Evolutionary conservation across 92 coral and sea anemone species (phyloP).

Genomic region (Umimayanthus chanpuru): DNA sequence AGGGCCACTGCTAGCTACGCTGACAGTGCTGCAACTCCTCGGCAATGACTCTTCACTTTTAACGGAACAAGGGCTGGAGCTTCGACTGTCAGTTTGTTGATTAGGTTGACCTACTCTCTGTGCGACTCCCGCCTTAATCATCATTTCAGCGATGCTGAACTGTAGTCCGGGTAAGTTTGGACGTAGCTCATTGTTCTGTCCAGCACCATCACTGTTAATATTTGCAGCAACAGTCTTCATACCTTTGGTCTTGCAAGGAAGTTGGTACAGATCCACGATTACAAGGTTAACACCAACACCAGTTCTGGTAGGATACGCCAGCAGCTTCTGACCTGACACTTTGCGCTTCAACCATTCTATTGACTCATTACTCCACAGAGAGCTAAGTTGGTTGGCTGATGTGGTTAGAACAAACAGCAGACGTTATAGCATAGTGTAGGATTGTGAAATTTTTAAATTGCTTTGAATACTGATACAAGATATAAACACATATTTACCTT

Average conservation of each 20-base stretch:
- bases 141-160: slow-evolving; percentile 72
- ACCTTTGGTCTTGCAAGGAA: slow-evolving; percentile 13
- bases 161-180: slow-evolving; percentile 58
- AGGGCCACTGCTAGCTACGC: slow-evolving; percentile 59
- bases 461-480: background rate
- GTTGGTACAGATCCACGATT: slow-evolving; percentile 64
- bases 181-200: background rate
- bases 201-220: background rate
- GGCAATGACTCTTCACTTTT: slow-evolving; percentile 58
- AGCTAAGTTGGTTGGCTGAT: slow-evolving; percentile 17
- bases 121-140: slow-evolving; percentile 69
- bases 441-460: background rate
- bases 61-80: slow-evolving; percentile 62
- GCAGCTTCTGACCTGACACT: slow-evolving; percentile 76
- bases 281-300: slow-evolving; percentile 55
- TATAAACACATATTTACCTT: slow-evolving; percentile 42
- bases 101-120: slow-evolving; percentile 51
- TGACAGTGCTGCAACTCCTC: slow-evolving; percentile 58
- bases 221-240: background rate
- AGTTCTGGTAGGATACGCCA: slow-evolving; percentile 71
- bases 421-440: background rate
- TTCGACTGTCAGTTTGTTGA: slow-evolving; percentile 18
- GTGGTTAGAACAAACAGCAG: background rate
- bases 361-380: slow-evolving; percentile 71
- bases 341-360: slow-evolving; percentile 72